A percentile compares a stretch with the other conserved stretches of the same genome.
Conservation (phyloP, 1,140 invertebrate genomes). For the Oryctes rhinoceros region DNA sequence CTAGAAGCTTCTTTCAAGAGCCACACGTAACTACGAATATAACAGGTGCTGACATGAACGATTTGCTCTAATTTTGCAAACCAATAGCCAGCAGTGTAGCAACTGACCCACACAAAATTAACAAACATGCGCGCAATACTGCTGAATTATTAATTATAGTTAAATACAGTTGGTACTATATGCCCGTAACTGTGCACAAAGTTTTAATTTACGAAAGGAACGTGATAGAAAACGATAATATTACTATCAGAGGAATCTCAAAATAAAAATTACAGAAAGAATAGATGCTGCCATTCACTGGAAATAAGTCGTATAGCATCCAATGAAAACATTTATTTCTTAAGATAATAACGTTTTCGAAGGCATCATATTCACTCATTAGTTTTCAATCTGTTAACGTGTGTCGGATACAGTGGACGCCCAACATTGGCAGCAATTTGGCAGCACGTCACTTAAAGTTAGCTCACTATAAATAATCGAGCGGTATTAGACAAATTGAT, state of each 20-base stretch:
- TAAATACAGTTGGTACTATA: conserved; percentile 50
- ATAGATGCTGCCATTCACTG: background rate
- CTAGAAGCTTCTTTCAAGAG: conserved; percentile 11
- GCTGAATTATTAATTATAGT: background rate
- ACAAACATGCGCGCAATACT: too few species aligned
- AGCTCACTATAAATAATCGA: too few species aligned
- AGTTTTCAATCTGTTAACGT: too few species aligned
- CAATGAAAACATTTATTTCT: background rate
- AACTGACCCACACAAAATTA: too few species aligned
- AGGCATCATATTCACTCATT: too few species aligned
- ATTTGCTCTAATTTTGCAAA: background rate
- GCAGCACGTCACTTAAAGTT: too few species aligned
- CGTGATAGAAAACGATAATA: conserved; percentile 48
- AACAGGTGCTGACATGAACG: conserved; percentile 38
- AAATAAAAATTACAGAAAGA: conserved; percentile 45
- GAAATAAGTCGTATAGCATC: conserved; percentile 22
- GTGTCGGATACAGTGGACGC: too few species aligned
- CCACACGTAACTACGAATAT: conserved; percentile 33
- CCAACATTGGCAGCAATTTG: too few species aligned
- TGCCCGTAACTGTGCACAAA: conserved; percentile 53
- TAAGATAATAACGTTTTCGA: too few species aligned
- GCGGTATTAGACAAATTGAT: too few species aligned
- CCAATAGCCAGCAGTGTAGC: background rate
- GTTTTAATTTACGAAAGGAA: conserved; percentile 48
- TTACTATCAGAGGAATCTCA: conserved; percentile 47